phyloP scores from a whole-genome alignment of 2,113 vertebrate genomes.

The Cyprinodon variegatus region DNA sequence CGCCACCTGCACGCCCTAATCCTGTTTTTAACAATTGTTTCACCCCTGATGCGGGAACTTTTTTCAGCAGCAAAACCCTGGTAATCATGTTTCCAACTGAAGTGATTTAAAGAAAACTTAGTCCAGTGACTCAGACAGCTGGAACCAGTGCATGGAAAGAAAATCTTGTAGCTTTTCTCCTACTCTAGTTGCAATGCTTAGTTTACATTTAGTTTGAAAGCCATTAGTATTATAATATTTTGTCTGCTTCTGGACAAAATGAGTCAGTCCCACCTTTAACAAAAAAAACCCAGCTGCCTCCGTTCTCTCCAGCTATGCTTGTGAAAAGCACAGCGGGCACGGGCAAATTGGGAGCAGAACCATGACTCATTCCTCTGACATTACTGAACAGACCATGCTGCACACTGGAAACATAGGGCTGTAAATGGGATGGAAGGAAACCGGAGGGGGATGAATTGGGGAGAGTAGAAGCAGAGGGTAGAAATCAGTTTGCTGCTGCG shows the following conservation, averaged over 20 bases:
- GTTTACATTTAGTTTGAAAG: conserved; percentile 29
- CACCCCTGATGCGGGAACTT: background rate
- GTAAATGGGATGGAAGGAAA: conserved; percentile 45
- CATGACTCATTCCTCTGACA: conserved; percentile 69
- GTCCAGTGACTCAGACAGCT: conserved; percentile 6
- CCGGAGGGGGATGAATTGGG: conserved; percentile 28
- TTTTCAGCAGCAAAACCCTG: background rate
- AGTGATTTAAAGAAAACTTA: background rate
- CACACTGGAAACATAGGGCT: conserved; percentile 45
- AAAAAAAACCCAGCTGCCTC: conserved; percentile 47
- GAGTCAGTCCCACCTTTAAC: conserved; percentile 52
- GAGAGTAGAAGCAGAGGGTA: conserved; percentile 18
- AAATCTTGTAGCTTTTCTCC: conserved; percentile 1
- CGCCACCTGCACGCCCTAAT: too few species aligned
- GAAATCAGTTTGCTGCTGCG: conserved; percentile 12
- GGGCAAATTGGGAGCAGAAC: conserved; percentile 58
- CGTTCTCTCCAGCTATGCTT: conserved; percentile 39
- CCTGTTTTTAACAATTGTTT: background rate
- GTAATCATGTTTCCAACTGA: background rate
- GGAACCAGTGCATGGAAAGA: background rate
- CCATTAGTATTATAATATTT: conserved; percentile 21
- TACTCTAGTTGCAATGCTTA: conserved; percentile 17
- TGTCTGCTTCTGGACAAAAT: conserved; percentile 49
- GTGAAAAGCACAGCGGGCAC: conserved; percentile 64
- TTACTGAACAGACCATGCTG: conserved; percentile 43